phyloP scores from a whole-genome alignment of 2,888 invertebrate species.

The Amphipoea oculea region DNA sequence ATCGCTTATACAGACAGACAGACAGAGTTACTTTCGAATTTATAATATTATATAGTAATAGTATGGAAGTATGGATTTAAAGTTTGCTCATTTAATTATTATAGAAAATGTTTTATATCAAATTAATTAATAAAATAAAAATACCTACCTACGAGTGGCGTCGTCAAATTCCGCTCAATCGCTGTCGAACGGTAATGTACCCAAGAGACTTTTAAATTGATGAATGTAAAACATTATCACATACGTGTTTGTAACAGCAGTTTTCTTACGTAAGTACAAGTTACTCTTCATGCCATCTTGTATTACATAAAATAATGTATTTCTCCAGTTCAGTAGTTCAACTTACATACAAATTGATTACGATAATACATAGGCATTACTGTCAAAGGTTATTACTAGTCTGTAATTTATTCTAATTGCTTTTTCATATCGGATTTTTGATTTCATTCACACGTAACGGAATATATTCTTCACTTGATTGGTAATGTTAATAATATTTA shows the following conservation, averaged over 20 bases:
- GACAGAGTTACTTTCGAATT: too few species aligned
- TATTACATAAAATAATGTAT: slow-evolving; percentile 33
- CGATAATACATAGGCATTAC: neutral
- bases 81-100: too few species aligned
- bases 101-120: too few species aligned
- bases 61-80: too few species aligned
- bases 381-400: slow-evolving; percentile 7
- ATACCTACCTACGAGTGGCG: neutral
- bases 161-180: neutral
- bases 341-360: slow-evolving; percentile 4
- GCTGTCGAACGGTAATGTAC: neutral
- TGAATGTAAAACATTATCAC: slow-evolving; percentile 25
- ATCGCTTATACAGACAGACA: too few species aligned
- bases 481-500: neutral
- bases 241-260: neutral
- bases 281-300: slow-evolving; percentile 12
- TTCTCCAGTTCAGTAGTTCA: slow-evolving; percentile 33
- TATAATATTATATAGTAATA: too few species aligned
- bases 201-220: neutral
- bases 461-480: neutral
- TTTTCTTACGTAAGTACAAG: slow-evolving; percentile 31
- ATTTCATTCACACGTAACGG: slow-evolving; percentile 1
- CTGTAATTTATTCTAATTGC: slow-evolving; percentile 20
- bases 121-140: too few species aligned
- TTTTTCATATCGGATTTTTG: neutral